Percentiles rank a stretch among this genome's conserved stretches.
phyloP scores from a whole-genome alignment of 2,797 vertebrate genomes.

The Lates japonicus region DNA sequence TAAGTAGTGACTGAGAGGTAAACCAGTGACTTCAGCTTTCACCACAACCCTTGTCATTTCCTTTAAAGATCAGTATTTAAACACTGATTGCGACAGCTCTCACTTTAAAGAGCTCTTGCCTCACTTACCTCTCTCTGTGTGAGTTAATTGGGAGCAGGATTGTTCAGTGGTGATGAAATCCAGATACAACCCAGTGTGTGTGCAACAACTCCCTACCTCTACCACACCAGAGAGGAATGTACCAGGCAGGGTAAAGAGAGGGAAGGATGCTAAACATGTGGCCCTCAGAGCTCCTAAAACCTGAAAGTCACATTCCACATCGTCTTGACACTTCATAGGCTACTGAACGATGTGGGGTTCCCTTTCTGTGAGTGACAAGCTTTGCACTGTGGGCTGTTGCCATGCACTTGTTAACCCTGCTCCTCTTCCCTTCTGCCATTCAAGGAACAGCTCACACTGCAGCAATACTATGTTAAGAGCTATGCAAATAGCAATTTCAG shows the following conservation, averaged over 20 bases:
- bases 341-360: constrained; percentile 62
- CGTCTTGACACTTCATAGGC: constrained; percentile 62
- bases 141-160: constrained; percentile 79
- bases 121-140: constrained; percentile 78
- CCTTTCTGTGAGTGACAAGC: constrained; percentile 77
- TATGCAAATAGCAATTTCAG: constrained; percentile 74
- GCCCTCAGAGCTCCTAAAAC: constrained; percentile 66
- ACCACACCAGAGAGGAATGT: constrained; percentile 71
- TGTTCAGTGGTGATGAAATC: constrained; percentile 83
- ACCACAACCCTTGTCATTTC: constrained; percentile 70
- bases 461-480: constrained; percentile 71
- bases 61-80: constrained; percentile 76
- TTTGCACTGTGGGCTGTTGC: constrained; percentile 72
- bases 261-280: constrained; percentile 61
- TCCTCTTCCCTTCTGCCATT: constrained; percentile 77
- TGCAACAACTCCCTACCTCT: constrained; percentile 64
- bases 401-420: constrained; percentile 82
- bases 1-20: constrained; percentile 55
- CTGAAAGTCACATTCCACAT: constrained; percentile 83
- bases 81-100: constrained; percentile 74
- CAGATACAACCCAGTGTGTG: constrained; percentile 75
- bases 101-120: constrained; percentile 82
- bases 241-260: constrained; percentile 55
- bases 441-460: constrained; percentile 64
- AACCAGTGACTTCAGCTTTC: constrained; percentile 59